Evolutionary conservation across 2,797 vertebrate species (phyloP).

Genomic region (Poecile montanus): DNA sequence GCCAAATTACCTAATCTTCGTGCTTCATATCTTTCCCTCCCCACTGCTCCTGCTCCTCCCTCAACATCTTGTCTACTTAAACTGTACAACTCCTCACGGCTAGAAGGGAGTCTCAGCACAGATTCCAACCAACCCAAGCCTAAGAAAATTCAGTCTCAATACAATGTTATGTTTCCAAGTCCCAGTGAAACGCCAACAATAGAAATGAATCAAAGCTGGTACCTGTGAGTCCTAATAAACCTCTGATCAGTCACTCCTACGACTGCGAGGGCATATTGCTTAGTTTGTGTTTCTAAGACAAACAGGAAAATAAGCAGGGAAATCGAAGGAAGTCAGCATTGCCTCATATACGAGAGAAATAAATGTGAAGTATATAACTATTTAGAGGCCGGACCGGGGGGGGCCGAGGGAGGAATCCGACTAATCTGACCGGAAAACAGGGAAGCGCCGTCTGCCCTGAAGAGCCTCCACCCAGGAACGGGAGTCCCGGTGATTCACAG

Average conservation of each 20-base stretch:
- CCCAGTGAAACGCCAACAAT: background rate
- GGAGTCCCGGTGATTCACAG: background rate
- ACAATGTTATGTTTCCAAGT: rapidly evolving
- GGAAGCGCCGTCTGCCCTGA: background rate
- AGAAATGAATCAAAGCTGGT: background rate
- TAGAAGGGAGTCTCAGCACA: background rate
- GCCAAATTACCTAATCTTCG: slow-evolving; percentile 2
- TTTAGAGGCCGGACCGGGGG: background rate
- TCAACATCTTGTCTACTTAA: background rate
- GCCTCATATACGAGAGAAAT: background rate
- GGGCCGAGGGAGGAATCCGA: background rate
- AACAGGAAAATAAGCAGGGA: background rate
- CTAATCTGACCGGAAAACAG: slow-evolving; percentile 40
- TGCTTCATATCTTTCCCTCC: background rate
- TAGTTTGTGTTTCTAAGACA: background rate
- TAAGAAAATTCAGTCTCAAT: background rate
- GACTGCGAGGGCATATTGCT: background rate
- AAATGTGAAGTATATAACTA: background rate
- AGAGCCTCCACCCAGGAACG: background rate
- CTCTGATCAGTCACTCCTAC: background rate
- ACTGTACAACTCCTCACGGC: background rate
- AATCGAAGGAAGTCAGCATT: background rate
- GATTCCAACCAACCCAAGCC: background rate
- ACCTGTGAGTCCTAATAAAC: background rate
- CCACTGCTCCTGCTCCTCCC: background rate